Percentiles rank a stretch among this genome's conserved stretches.
phyloP scores from a whole-genome alignment of 2,797 vertebrate genomes.

The Harpagifer antarcticus region DNA sequence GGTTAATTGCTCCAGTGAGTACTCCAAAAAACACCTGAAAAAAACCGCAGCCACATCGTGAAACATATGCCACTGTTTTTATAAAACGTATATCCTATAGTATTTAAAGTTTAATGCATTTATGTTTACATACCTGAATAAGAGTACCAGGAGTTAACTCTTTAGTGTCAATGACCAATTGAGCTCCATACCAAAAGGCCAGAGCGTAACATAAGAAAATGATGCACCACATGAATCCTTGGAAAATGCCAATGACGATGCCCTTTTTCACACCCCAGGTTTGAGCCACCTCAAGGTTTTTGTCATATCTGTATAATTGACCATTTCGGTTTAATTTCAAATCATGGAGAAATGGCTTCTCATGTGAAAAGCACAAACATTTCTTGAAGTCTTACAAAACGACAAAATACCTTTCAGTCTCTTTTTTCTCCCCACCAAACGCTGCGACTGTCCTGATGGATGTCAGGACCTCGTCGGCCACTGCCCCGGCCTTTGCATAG shows the following conservation, averaged over 20 bases:
- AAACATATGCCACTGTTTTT: neutral
- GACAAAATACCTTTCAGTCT: constrained; percentile 78
- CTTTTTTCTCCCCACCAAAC: constrained; percentile 86
- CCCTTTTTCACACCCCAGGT: constrained; percentile 87
- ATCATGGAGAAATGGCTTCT: neutral
- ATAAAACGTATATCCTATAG: neutral
- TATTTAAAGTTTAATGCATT: neutral
- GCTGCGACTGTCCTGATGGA: constrained; percentile 87
- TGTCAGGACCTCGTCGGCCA: constrained; percentile 87
- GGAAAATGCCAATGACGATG: constrained; percentile 81
- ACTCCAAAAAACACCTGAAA: constrained; percentile 88
- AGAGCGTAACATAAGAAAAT: constrained; percentile 86
- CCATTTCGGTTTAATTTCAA: constrained; percentile 4
- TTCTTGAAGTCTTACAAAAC: neutral
- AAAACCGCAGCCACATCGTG: neutral
- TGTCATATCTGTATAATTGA: constrained; percentile 82
- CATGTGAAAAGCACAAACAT: neutral
- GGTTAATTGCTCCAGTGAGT: constrained; percentile 84
- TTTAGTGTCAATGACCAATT: constrained; percentile 85
- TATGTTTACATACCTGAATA: constrained; percentile 79
- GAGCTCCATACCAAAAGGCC: constrained; percentile 89
- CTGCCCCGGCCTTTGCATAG: constrained; percentile 87
- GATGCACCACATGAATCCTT: constrained; percentile 87
- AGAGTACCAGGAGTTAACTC: constrained; percentile 86
- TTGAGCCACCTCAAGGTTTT: constrained; percentile 84